Evolutionary conservation across 2,888 invertebrate species (phyloP).

Genomic region (Archips xylosteana): DNA sequence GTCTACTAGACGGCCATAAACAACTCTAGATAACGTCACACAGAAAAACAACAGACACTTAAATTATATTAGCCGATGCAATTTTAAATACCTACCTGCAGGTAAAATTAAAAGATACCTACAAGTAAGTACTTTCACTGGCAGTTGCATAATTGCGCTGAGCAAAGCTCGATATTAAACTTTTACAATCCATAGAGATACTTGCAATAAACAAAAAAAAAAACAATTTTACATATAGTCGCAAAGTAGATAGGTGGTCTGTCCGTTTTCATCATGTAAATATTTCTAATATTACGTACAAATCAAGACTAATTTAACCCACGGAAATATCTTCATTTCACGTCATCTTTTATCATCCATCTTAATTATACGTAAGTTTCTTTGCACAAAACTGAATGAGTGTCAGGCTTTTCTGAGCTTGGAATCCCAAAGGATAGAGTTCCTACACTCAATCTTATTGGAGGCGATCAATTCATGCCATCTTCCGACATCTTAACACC

Average conservation of each 20-base stretch:
- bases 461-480: conserved; percentile 60
- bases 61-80: conserved; percentile 28
- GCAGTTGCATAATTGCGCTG: not conserved
- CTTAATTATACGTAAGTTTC: conserved; percentile 57
- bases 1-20: conserved; percentile 50
- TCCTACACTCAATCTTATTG: conserved; percentile 62
- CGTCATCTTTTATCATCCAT: conserved; percentile 56
- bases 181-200: not conserved
- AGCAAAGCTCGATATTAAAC: not conserved
- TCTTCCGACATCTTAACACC: conserved; percentile 67
- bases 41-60: conserved; percentile 33
- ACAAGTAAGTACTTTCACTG: not conserved
- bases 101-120: not conserved
- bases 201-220: not conserved
- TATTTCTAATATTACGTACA: not conserved
- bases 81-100: conserved; percentile 3
- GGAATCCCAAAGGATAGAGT: conserved; percentile 68
- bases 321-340: not conserved
- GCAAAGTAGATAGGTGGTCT: not conserved
- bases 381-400: conserved; percentile 62
- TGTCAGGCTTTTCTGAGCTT: conserved; percentile 58
- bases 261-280: not conserved
- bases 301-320: not conserved
- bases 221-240: not conserved
- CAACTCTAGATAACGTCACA: conserved; percentile 42